Base-by-base conservation (phyloP, 2,888 invertebrate species). In the Balanococcus diminutus region DNA sequence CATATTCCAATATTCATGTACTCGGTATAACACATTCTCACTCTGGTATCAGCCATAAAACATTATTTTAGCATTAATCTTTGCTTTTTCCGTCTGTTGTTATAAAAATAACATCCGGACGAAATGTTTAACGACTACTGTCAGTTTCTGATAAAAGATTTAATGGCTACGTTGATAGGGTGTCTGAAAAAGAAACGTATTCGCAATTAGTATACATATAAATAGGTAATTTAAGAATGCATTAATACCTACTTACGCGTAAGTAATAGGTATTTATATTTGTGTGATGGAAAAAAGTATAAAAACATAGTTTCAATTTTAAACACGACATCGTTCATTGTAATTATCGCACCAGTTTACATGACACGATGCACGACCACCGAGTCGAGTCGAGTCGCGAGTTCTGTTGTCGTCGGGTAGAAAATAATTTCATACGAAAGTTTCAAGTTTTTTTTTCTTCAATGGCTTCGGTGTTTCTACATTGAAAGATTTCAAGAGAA, bases 21-120 rank as follows among this genome's bases (percentile, higher is more conserved):
- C n/a, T 56, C 22, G 14, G 56, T 56, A 31, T 67, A 31, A 28
- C 67, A 67, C 16, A 25, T 28, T 67, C 67, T 67, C 28, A 14
- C 28, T 67, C 67, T 11, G 4, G 28, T 67, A 79, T 79, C 36
- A 79, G 75, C 25, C 36, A 79, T 79, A 79, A 36, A 79, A 79
- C 36, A 79, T 79, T 19, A 79, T 36, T 79, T 79, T 79, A 79
- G 36, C 75, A 79, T 79, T 79, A 79, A 79, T 79, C 75, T 79
- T 79, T 36, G n/a, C 28, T 36, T n/a, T 79, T 79, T 79, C 75
- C 75, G 36, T 79, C 75, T 79, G 75, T 79, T 79, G 75, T 79
- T 79, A 79, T 79, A 79, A 79, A 79, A 79, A 79, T 79, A 79
- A 79, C 75, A 36, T 79, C 75, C 75, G 36, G 75, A 79, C 36